Base-by-base conservation (phyloP, 2,113 vertebrate genomes). In the Malurus melanocephalus region DNA sequence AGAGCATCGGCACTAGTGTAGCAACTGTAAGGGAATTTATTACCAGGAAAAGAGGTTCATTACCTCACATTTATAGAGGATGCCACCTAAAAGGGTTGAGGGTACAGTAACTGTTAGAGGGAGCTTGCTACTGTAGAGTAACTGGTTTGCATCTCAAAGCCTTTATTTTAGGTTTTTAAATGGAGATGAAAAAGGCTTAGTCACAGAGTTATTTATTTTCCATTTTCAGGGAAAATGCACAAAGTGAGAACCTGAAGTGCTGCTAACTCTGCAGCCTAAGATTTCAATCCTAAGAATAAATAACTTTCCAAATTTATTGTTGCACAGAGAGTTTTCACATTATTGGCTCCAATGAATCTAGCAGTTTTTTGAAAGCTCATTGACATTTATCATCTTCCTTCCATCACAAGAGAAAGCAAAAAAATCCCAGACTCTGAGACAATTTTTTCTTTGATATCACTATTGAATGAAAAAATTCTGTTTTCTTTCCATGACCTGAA, bases 121-220 rank as follows among this genome's bases (percentile, higher is more conserved):
- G 40, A 72, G 27, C 19, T 67, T 72, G 27, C 38, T 84, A 59
- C 21, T 6, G 0, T 15, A 60, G 30, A 56, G 27, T 16, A 79
- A 46, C 33, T 55, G 43, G 20, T 62, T 71, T 80, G 21, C 61
- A 53, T 60, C 49, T 64, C 56, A 86, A 80, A 80, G 21, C 7
- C 27, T 60, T 87, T 57, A 40, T 75, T 90, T 74, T 75, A 75
- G 16, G 22, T 19, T 62, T 91, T 82, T 21, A 35, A 55, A 59
- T 8, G 48, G 48, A 67, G 7, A 77, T 35, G 3, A 78, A 71
- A 80, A 91, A 80, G 17, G 30, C 24, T 88, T 84, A 64, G 40
- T 59, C 88, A 88, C n/a, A 45, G 52, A 26, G 11, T 64, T 80
- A 80, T 76, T 85, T 92, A 38, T 81, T 87, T 92, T 82, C 33